Evolutionary conservation across 2,888 invertebrate genomes (phyloP).

Genomic region (Stenolophus ochropezus): DNA sequence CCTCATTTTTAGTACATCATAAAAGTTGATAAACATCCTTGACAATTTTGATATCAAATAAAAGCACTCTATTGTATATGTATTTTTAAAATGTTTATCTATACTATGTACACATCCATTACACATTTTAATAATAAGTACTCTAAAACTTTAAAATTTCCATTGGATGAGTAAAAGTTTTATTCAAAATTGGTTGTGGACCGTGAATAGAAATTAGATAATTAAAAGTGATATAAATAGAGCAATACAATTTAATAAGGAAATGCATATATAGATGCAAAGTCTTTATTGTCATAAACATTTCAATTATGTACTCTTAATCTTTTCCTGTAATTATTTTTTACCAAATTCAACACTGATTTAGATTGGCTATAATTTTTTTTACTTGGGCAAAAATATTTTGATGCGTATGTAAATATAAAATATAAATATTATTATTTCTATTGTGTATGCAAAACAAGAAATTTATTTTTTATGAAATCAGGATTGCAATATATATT

Average conservation of each 20-base stretch:
- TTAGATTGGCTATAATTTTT: not conserved
- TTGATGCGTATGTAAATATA: no score
- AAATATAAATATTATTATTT: no score
- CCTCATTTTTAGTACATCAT: not conserved
- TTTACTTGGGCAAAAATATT: no score
- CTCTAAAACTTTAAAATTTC: no score
- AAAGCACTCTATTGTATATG: not conserved
- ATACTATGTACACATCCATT: not conserved
- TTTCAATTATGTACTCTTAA: not conserved
- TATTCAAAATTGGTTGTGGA: not conserved
- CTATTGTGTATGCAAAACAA: no score
- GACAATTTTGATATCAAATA: not conserved
- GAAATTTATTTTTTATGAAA: no score
- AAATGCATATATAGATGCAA: not conserved
- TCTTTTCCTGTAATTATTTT: not conserved
- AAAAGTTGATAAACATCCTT: not conserved
- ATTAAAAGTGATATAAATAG: not conserved
- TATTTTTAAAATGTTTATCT: not conserved
- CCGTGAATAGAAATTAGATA: not conserved
- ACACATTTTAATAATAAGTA: not conserved
- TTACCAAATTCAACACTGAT: not conserved
- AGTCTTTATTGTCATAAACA: not conserved
- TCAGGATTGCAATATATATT: no score
- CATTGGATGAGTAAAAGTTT: not conserved
- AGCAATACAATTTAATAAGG: not conserved